Evolutionary conservation across 2,888 invertebrate species (phyloP).

Genomic region (Ophonus ardosiacus): DNA sequence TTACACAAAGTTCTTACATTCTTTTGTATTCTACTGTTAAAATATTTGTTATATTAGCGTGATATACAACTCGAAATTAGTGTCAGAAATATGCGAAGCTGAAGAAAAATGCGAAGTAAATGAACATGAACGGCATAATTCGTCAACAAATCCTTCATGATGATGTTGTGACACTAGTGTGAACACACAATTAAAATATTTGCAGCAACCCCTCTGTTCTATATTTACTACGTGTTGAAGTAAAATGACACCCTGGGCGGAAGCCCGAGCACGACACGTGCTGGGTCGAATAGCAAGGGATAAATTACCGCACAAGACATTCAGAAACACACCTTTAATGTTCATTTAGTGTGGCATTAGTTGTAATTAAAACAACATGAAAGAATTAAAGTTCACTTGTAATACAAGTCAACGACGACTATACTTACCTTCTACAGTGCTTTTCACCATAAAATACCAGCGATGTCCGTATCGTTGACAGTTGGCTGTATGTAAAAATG

Average conservation of each 20-base stretch:
- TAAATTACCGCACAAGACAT: constrained; percentile 26
- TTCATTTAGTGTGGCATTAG: background rate
- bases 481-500: no score
- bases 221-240: constrained; percentile 56
- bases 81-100: background rate
- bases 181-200: constrained; percentile 57
- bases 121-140: constrained; percentile 39
- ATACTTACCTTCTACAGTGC: no score
- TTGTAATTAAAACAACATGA: background rate
- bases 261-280: constrained; percentile 42
- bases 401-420: background rate
- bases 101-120: constrained; percentile 40
- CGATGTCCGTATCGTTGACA: no score
- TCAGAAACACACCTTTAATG: constrained; percentile 2
- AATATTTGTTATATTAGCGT: no score
- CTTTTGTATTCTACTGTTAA: no score
- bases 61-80: background rate
- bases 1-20: no score
- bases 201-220: constrained; percentile 50
- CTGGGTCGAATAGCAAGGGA: constrained; percentile 31
- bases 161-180: constrained; percentile 32
- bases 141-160: constrained; percentile 40
- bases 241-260: constrained; percentile 57
- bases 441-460: no score
- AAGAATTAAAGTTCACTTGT: background rate